Base-by-base conservation (phyloP, 2,888 invertebrate species). In the Drosophila melanocephala region DNA sequence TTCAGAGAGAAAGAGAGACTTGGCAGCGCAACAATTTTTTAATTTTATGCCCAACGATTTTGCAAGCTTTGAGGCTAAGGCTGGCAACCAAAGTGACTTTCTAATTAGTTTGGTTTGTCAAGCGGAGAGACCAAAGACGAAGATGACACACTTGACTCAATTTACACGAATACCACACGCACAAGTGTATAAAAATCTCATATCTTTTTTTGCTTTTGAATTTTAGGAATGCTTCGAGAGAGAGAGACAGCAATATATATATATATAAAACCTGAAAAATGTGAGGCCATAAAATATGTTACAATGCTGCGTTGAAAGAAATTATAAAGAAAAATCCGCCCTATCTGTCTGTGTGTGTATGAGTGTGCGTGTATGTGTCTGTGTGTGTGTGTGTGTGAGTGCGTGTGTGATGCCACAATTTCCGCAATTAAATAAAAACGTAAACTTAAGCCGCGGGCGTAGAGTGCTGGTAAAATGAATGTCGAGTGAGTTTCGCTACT, bases 361-460 rank as follows among this genome's bases (percentile, higher is more conserved):
- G 33, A 26, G 37, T 39, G 22, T 59, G 30, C 16, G 16, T 51
- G 37, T 33, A 56, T 62, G n/a, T 68, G 59, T 53, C 28, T 70
- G 53, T 62, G 42, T 71, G 61, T 33, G 69, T 44, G 22, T 28
- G 28, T 28, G 28, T 5, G 30, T 67, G 76, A 73, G 73, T 74
- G 83, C 81, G 76, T 73, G 71, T 75, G 81, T 82, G 82, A 75
- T 78, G 89, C 87, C 87, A 75, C 87, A 87, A 90, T 90, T 87
- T 90, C 90, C 87, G 87, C 87, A 87, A 87, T 90, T 87, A 87
- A 87, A 87, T 90, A 87, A 87, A 90, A 87, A 87, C 90, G 89
- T 86, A 87, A 87, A 87, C 87, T 90, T 86, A 86, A 90, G 87
- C 90, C 80, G 75, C 83, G 64, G 72, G 79, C 64, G 72, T 42